A percentile compares a stretch with the other conserved stretches of the same genome.
phyloP scores from a whole-genome alignment of 92 coral and sea anemone species.

The Epizoanthus ramosus region DNA sequence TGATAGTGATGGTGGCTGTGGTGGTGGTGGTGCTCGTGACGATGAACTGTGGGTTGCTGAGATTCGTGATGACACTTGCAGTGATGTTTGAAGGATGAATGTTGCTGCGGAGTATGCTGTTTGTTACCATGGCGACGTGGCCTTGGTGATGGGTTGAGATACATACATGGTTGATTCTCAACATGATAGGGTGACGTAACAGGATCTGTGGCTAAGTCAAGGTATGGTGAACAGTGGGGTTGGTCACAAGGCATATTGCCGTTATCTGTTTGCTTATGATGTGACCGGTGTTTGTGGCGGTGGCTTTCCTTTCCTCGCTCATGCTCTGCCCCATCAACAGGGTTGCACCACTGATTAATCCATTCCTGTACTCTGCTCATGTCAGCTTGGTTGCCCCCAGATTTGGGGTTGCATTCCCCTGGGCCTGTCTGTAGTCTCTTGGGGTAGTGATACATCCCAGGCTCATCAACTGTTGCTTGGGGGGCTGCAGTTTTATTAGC shows the following conservation, averaged over 20 bases:
- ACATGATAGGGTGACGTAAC: conserved; percentile 87
- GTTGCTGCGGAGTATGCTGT: conserved; percentile 58
- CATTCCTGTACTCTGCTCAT: conserved; percentile 76
- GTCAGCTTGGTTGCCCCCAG: conserved; percentile 56
- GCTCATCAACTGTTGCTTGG: conserved; percentile 57
- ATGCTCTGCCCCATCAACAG: conserved; percentile 54
- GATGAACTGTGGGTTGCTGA: conserved; percentile 65
- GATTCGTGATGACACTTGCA: conserved; percentile 62
- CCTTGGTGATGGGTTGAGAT: conserved; percentile 73
- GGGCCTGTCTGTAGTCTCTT: conserved; percentile 95
- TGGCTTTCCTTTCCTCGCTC: conserved; percentile 54
- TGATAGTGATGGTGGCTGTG: conserved; percentile 97
- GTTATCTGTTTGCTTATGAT: conserved; percentile 60
- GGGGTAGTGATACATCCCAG: conserved; percentile 73
- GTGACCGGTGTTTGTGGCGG: conserved; percentile 68
- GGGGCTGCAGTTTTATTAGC: conserved; percentile 29
- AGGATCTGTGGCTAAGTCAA: conserved; percentile 90
- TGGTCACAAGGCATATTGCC: conserved; percentile 57
- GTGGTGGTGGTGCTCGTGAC: conserved; percentile 90
- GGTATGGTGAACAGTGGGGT: conserved; percentile 78
- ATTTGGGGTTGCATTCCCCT: conserved; percentile 80
- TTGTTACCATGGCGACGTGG: conserved; percentile 66
- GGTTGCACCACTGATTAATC: conserved; percentile 70
- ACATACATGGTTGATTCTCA: conserved; percentile 66
- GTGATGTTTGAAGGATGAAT: conserved; percentile 65